Conservation (phyloP, 2,797 vertebrate genomes). For the Menidia menidia region DNA sequence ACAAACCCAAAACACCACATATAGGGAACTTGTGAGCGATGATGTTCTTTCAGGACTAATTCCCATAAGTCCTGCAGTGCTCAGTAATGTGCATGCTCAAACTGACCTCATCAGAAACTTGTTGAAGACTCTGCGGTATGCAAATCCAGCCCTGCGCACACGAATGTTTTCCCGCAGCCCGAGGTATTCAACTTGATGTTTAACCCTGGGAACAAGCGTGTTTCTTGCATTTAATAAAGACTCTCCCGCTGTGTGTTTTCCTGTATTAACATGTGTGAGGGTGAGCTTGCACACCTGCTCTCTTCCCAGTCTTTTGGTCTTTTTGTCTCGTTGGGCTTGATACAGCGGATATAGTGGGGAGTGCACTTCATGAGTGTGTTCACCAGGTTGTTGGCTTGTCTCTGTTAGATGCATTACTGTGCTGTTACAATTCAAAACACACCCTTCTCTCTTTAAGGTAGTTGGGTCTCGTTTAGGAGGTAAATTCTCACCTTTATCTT, state of each 20-base stretch:
- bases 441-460: not conserved
- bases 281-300: conserved; percentile 84
- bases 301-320: conserved; percentile 95
- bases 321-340: conserved; percentile 98
- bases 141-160: conserved; percentile 92
- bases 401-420: conserved; percentile 75
- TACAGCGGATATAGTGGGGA: conserved; percentile 96
- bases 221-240: accelerated
- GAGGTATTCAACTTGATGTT: conserved; percentile 95
- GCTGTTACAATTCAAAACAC: not conserved
- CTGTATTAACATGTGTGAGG: not conserved
- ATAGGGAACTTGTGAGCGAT: not conserved
- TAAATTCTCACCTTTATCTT: conserved; percentile 91
- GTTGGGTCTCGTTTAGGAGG: not conserved
- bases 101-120: conserved; percentile 93
- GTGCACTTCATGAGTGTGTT: conserved; percentile 95
- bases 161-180: conserved; percentile 95
- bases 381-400: conserved; percentile 96
- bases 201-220: conserved; percentile 79
- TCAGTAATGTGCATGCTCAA: accelerated
- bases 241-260: not conserved
- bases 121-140: conserved; percentile 91
- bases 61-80: not conserved
- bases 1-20: not conserved
- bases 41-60: not conserved